These are phyloP conservation scores for Ceratotherium simum DNA, from an alignment of 2,113 vertebrate species.

Conservation along the genomic window DNA sequence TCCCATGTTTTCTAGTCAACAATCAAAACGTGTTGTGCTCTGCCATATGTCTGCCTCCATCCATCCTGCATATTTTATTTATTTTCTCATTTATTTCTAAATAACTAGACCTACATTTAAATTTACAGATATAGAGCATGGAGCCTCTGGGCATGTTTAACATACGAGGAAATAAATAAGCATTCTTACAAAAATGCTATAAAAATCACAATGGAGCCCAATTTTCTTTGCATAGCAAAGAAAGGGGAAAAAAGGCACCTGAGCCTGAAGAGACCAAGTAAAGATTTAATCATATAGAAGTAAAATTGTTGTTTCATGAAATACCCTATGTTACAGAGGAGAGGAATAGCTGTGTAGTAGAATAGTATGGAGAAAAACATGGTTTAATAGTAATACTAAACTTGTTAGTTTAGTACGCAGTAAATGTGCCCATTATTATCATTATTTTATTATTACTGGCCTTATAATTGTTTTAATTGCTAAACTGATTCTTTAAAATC, in stretches of 20 bases:
- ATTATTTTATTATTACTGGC: background rate
- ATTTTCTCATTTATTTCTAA: slow-evolving; percentile 78
- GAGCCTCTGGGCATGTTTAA: slow-evolving; percentile 63
- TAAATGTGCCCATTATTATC: background rate
- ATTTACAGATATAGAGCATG: slow-evolving; percentile 60
- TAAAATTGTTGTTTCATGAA: background rate
- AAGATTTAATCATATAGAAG: background rate
- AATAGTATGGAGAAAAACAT: background rate
- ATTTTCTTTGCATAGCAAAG: background rate
- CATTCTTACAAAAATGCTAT: slow-evolving; percentile 59
- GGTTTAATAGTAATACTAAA: background rate
- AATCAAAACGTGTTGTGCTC: slow-evolving; percentile 62
- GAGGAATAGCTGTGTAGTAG: background rate
- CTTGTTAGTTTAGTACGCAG: background rate
- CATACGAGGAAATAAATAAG: slow-evolving; percentile 73
- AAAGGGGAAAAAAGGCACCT: background rate
- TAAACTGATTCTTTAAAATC: background rate
- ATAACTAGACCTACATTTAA: slow-evolving; percentile 68
- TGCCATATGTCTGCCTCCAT: background rate
- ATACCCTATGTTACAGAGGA: background rate
- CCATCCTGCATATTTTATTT: slow-evolving; percentile 70
- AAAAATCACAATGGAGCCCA: slow-evolving; percentile 42
- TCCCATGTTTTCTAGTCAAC: slow-evolving; percentile 58
- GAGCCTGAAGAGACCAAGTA: background rate
- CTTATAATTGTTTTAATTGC: background rate